Base-by-base conservation (phyloP, 2,797 vertebrate genomes). In the Protonibea diacanthus region DNA sequence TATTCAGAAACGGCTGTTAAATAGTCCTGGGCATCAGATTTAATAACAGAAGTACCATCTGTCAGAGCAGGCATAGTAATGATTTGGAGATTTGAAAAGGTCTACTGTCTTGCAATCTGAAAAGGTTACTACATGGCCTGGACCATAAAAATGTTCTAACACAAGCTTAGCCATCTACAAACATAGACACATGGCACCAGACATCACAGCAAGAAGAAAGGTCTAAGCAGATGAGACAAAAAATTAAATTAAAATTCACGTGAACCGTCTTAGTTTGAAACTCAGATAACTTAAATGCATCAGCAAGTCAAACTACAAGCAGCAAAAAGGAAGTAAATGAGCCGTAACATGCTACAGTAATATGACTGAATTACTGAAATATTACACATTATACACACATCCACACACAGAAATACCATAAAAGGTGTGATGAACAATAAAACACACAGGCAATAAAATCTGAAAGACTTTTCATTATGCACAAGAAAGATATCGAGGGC, bases 1-100 rank as follows among this genome's bases (percentile, higher is more conserved):
- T 2, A 23, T 60, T 66, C 11, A 52, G 18, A 61, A 63, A 61
- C n/a, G 7, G 6, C 33, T 71, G 67, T 57, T 44, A 33, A 60
- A 69, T 1, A 33, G 15, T 21, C 42, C 11, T 2, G 42, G 52
- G 6, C 15, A 2, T 55, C 58, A 67, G 10, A 71, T 45, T 40
- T 20, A 40, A 23, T 12, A 61, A 45, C 6, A 58, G 20, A 72
- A 12, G 7, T 20, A 33, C 27, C 5, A 65, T 48, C 17, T 69
- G 25, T 61, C 44, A 25, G 33, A 71, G 57, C 6, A 7, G 21
- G 42, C 0, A n/a, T 14, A 21, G 25, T 38, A n/a, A 29, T 49
- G 15, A 40, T 48, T 13, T 23, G 15, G 52, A 14, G 14, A 65
- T n/a, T 52, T 52, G 3, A 21, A 74, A 59, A 44, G 11, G 23